Evolutionary conservation across 2,888 invertebrate species (phyloP), one percentile per base, ranked within the genome.

Genomic region (Gisinianus flammeolus): DNA sequence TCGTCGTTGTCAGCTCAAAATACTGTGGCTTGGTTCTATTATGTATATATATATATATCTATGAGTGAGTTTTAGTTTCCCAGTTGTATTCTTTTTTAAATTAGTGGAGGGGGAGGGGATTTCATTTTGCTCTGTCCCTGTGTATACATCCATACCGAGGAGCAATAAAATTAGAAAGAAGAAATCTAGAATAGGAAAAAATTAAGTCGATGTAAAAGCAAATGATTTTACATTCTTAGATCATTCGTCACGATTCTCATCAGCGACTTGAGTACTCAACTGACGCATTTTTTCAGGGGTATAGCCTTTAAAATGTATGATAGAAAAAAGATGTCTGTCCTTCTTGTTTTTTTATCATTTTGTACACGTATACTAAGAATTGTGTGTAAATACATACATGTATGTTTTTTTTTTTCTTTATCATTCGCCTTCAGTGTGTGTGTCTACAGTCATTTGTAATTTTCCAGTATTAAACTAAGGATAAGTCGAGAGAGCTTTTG

Each of bases 221-320:
- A 58, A 12, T 22, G 58, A 24, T 3, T 12, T n/a, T n/a, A 44
- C 19, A 19, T 58, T 58, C 22, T 58, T 58, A n/a, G 58, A 58
- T 58, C 58, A 58, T 58, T 24, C 22, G 22, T 58, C 58, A 58
- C 58, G 58, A 58, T 6, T 58, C 58, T n/a, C 58, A 58, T 58
- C 58, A 58, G 8, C 58, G 44, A 44, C 44, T 44, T 44, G 44
- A 44, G 44, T 19, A 44, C 8, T 44, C 19, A 44, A 19, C n/a
- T n/a, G n/a, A n/a, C n/a, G n/a, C n/a, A n/a, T n/a, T n/a, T n/a
- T n/a, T n/a, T n/a, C n/a, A n/a, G n/a, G n/a, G n/a, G n/a, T n/a
- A n/a, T n/a, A n/a, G n/a, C n/a, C n/a, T n/a, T n/a, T n/a, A n/a
- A n/a, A n/a, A n/a, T n/a, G n/a, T n/a, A n/a, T n/a, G n/a, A n/a